Percentiles rank a stretch among this genome's conserved stretches.
phyloP scores from a whole-genome alignment of 2,797 vertebrate genomes.

The Capromys pilorides region DNA sequence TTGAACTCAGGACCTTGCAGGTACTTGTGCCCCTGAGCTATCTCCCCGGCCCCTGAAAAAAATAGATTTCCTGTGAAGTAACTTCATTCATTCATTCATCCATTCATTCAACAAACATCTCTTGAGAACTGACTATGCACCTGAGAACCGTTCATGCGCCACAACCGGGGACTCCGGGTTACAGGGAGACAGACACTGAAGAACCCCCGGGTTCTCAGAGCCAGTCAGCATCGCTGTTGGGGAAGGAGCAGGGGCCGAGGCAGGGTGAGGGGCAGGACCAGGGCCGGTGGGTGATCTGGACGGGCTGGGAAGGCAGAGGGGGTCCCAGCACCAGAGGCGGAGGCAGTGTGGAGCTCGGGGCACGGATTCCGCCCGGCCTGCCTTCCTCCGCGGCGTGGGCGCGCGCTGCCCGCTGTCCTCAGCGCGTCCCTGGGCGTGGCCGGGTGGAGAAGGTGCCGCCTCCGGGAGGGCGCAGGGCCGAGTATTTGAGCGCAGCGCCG shows the following conservation, averaged over 20 bases:
- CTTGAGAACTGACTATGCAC: not conserved
- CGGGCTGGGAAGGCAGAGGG: not conserved
- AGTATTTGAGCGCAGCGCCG: not conserved
- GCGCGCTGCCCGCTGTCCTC: not conserved
- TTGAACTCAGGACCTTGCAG: too few species aligned
- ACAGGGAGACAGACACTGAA: not conserved
- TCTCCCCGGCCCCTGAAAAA: too few species aligned
- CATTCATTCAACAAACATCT: not conserved
- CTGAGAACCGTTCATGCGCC: not conserved
- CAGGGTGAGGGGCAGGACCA: too few species aligned
- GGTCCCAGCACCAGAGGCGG: not conserved
- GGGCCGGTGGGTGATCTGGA: too few species aligned
- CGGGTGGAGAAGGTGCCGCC: conserved; percentile 19
- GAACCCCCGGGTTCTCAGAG: not conserved
- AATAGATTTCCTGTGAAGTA: conserved; percentile 38
- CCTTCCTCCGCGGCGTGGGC: too few species aligned
- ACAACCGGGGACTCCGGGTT: too few species aligned
- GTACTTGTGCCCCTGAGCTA: too few species aligned
- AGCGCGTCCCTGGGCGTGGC: not conserved
- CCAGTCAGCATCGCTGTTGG: not conserved
- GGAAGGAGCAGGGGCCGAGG: not conserved
- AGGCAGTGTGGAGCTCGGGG: not conserved
- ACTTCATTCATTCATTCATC: not conserved
- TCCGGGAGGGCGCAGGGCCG: not conserved
- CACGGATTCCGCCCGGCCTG: not conserved